Conservation (phyloP, 2,113 vertebrate species). For the Paramisgurnus dabryanus region DNA sequence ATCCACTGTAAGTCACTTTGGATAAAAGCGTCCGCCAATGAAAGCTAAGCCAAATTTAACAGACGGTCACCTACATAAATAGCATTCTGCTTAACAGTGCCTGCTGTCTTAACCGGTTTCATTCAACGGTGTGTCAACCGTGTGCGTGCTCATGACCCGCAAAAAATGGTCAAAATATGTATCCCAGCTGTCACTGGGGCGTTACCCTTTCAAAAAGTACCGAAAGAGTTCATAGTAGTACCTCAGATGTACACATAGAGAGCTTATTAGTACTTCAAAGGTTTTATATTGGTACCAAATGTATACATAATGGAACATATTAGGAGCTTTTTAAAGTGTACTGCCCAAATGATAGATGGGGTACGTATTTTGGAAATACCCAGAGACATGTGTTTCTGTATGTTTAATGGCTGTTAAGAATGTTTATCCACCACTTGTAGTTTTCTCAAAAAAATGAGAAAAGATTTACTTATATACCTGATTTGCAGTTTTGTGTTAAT, state of each 20-base stretch:
- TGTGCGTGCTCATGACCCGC: conserved; percentile 5
- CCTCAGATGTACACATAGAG: no score
- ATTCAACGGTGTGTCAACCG: conserved; percentile 44
- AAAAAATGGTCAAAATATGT: no score
- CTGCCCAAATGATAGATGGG: no score
- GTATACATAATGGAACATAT: no score
- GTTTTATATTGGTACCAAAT: no score
- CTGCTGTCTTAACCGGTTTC: conserved; percentile 37
- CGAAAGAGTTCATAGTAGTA: no score
- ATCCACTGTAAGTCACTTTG: no score
- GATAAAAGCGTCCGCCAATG: background rate
- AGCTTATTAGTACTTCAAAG: no score
- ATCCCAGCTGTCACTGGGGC: no score
- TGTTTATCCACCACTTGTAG: conserved; percentile 43
- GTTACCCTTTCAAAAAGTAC: no score
- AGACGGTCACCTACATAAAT: conserved; percentile 23
- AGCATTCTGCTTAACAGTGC: background rate
- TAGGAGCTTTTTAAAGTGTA: no score
- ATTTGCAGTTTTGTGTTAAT: background rate
- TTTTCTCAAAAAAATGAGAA: conserved; percentile 50
- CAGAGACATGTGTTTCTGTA: conserved; percentile 33
- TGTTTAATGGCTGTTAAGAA: conserved; percentile 44
- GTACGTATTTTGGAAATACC: conserved; percentile 19
- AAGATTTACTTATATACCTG: conserved; percentile 41
- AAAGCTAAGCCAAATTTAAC: conserved; percentile 7